Base-by-base conservation (phyloP, 2,888 invertebrate species). In the Megamerina dolium region DNA sequence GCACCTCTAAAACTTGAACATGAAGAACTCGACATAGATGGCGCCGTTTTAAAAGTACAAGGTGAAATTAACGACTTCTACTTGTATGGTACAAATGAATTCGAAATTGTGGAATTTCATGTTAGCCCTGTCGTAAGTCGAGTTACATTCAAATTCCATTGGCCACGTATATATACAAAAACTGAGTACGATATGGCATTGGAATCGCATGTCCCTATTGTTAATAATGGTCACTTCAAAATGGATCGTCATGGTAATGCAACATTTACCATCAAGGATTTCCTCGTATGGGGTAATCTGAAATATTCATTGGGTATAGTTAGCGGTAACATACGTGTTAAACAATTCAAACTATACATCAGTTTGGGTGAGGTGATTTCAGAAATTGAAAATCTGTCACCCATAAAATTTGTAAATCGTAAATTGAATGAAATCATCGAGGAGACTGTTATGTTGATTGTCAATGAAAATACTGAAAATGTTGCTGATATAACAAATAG, bases 381-480 rank as follows among this genome's bases (percentile, higher is more conserved):
- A 1, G 31, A 66, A 4, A 60, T 68, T 44, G 57, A 57, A 9
- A 64, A 61, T 43, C 52, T 68, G 1, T 54, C 62, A 6, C 54
- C 55, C 14, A 49, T 58, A 18, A 46, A 50, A 20, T 55, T 63
- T 14, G 26, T 66, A 33, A 68, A 67, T 34, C 49, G 52, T 4
- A 61, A 63, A 42, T 23, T 65, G 4, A 68, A 68, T 44, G 56
- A 64, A 18, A 30, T 68, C 13, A 40, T 68, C 38, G 67, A 62
- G 48, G 66, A 68, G 43, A 56, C 59, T 42, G 49, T 68, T 32
- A 43, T 46, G 35, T 20, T 66, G 20, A 48, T 52, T 4, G 43
- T 66, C 29, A 68, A 68, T 43, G 68, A 68, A 14, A 68, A 66
- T 45, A 59, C 61, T 14, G 55, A 63, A 0, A 46, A 53, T 10